Percentiles rank a stretch among this genome's conserved stretches.
phyloP scores from a whole-genome alignment of 2,113 vertebrate genomes.

The Zosterops pallidus region DNA sequence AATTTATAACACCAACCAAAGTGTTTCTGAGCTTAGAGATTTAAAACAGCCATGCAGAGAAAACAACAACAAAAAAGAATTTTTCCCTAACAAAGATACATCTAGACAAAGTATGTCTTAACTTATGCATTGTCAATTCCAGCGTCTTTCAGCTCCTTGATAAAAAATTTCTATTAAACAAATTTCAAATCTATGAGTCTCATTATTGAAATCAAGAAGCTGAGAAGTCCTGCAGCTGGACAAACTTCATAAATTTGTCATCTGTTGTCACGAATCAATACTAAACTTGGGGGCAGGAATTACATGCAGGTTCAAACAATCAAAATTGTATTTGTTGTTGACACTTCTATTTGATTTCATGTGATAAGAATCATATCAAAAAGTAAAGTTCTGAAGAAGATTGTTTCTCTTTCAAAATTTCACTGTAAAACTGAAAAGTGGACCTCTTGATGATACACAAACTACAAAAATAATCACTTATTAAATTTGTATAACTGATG shows the following conservation, averaged over 20 bases:
- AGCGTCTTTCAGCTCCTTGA: not conserved
- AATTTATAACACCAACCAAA: not conserved
- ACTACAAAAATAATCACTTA: not conserved
- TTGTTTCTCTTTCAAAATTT: not conserved
- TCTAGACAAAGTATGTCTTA: not conserved
- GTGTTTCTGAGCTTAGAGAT: not conserved
- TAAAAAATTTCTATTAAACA: not conserved
- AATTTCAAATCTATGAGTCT: not conserved
- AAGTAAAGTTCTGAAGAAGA: not conserved
- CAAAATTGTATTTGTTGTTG: not conserved
- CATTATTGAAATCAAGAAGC: not conserved
- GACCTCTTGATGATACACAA: not conserved
- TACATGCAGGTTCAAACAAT: not conserved
- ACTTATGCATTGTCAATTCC: not conserved
- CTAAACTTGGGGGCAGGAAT: not conserved
- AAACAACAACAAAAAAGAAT: not conserved
- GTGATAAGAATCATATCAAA: not conserved
- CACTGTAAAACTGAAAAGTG: not conserved
- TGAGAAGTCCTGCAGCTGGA: not conserved
- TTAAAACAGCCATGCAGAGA: not conserved
- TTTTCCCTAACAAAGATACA: not conserved
- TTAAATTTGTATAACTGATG: not conserved
- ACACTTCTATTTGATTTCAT: not conserved
- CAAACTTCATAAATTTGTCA: not conserved
- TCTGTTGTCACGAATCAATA: rapidly evolving